Evolutionary conservation across 2,113 vertebrate genomes (phyloP).

Genomic region (Aramus guarauna): DNA sequence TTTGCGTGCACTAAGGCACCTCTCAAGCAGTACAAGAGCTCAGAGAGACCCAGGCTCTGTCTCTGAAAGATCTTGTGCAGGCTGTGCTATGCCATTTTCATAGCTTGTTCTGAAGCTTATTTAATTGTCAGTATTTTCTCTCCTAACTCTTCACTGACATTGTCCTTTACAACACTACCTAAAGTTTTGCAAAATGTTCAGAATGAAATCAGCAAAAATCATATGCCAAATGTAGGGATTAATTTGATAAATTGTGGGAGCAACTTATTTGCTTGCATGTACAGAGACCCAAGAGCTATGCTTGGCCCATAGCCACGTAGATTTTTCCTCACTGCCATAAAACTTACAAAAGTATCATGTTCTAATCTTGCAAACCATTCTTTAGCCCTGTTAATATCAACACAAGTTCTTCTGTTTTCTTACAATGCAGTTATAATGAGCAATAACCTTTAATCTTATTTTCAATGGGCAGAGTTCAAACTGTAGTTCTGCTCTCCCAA

Average conservation of each 20-base stretch:
- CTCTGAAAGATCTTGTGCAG: not conserved
- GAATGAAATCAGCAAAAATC: not conserved
- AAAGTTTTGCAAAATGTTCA: not conserved
- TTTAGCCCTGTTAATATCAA: not conserved
- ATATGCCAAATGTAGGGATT: not conserved
- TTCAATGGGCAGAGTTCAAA: not conserved
- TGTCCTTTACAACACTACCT: not conserved
- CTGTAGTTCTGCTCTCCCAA: not conserved
- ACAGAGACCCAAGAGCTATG: not conserved
- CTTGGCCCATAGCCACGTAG: not conserved
- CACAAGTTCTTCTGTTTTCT: not conserved
- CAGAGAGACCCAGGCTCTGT: not conserved
- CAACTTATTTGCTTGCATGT: not conserved
- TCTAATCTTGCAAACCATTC: not conserved
- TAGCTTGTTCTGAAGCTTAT: not conserved
- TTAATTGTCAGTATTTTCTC: not conserved
- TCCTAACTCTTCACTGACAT: not conserved
- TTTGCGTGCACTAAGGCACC: not conserved
- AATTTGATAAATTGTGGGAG: not conserved
- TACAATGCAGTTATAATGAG: not conserved
- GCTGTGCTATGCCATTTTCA: not conserved
- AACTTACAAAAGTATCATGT: not conserved
- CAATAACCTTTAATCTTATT: not conserved
- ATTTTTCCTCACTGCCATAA: not conserved
- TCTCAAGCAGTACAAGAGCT: not conserved